Evolutionary conservation across 2,888 invertebrate species (phyloP).

Genomic region (Microdon myrmicae): DNA sequence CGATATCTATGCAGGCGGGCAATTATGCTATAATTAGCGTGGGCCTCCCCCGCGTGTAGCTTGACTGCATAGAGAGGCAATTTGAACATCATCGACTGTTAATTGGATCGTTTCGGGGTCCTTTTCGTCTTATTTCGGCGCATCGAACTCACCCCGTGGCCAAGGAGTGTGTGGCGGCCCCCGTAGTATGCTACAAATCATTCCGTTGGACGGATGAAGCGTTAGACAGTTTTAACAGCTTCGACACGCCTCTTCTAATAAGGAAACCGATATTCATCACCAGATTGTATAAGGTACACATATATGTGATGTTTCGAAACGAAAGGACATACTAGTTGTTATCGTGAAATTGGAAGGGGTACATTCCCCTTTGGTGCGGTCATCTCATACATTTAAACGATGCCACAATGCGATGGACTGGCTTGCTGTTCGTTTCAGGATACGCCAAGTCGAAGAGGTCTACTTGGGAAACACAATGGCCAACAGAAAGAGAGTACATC

Average conservation of each 20-base stretch:
- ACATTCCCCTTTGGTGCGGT: constrained; percentile 46
- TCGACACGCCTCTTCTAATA: constrained; percentile 49
- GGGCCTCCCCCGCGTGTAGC: constrained; percentile 52
- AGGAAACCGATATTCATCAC: constrained; percentile 34
- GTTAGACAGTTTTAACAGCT: constrained; percentile 49
- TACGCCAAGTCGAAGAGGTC: background rate
- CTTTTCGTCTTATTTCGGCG: constrained; percentile 4
- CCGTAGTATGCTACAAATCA: constrained; percentile 50
- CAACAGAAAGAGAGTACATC: constrained; percentile 37
- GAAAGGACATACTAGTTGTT: constrained; percentile 33
- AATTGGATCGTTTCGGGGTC: constrained; percentile 53
- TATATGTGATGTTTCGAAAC: background rate
- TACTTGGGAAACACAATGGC: background rate
- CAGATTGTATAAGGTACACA: constrained; percentile 4
- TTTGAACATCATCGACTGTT: constrained; percentile 54
- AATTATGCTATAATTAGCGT: constrained; percentile 66
- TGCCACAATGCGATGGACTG: constrained; percentile 49
- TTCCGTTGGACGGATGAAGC: constrained; percentile 32
- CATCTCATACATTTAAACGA: constrained; percentile 53
- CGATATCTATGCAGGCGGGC: constrained; percentile 67
- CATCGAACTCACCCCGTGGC: constrained; percentile 33
- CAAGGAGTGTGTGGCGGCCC: constrained; percentile 34
- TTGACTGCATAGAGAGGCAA: constrained; percentile 34
- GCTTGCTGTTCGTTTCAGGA: constrained; percentile 1
- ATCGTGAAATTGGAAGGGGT: no score